phyloP scores from a whole-genome alignment of 2,113 vertebrate genomes.

The Leucopternis melanops region DNA sequence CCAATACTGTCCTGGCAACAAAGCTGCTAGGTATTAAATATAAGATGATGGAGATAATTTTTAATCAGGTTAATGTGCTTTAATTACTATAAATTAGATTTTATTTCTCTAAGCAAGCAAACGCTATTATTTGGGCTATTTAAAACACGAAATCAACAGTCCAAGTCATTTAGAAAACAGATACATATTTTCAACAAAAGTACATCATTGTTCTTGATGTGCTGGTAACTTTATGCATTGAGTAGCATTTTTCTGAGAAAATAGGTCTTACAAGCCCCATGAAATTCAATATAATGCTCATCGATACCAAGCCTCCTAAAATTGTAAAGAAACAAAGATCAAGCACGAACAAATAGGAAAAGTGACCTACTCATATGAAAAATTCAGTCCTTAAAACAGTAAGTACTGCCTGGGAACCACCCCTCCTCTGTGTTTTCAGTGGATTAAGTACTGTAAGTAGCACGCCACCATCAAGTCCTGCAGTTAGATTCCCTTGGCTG shows the following conservation, averaged over 20 bases:
- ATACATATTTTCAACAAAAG: neutral
- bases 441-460: neutral
- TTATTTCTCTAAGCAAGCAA: slow-evolving; percentile 34
- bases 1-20: neutral
- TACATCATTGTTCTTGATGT: neutral
- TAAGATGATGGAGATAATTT: slow-evolving; percentile 23
- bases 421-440: neutral
- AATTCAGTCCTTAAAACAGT: neutral
- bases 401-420: neutral
- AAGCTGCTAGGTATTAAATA: slow-evolving; percentile 9
- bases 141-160: neutral
- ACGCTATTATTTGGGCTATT: neutral
- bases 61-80: slow-evolving; percentile 54
- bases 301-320: neutral
- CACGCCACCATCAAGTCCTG: neutral
- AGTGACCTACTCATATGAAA: neutral
- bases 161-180: neutral
- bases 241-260: neutral
- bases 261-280: neutral
- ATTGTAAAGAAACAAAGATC: neutral
- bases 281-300: neutral
- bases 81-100: slow-evolving; percentile 56
- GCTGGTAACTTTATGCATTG: neutral
- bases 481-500: neutral
- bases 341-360: neutral